phyloP scores from a whole-genome alignment of 2,797 vertebrate genomes.

The Salmo trutta region DNA sequence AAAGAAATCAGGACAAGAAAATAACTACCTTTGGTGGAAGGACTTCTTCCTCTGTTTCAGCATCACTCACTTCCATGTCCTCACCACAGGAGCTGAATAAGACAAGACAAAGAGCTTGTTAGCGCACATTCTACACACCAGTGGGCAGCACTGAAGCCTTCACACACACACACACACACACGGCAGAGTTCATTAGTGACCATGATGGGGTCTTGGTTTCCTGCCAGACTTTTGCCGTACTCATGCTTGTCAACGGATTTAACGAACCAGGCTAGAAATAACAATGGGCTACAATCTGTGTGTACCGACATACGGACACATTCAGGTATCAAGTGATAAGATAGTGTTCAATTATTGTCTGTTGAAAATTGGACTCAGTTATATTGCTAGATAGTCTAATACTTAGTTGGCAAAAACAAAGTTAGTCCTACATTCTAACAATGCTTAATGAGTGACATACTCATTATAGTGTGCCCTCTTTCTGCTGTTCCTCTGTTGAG shows the following conservation, averaged over 20 bases:
- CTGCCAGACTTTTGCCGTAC: constrained; percentile 45
- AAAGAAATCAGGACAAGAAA: not conserved
- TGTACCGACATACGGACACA: not conserved
- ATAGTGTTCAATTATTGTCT: not conserved
- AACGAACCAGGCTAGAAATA: constrained; percentile 46
- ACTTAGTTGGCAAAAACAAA: not conserved
- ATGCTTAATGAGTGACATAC: constrained; percentile 68
- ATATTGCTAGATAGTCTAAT: not conserved
- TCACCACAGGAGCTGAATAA: constrained; percentile 88
- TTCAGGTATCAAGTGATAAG: not conserved
- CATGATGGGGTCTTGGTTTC: constrained; percentile 55
- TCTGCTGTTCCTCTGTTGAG: constrained; percentile 84
- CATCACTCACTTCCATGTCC: constrained; percentile 94
- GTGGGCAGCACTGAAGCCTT: constrained; percentile 55
- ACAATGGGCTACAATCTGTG: constrained; percentile 33
- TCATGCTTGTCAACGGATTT: constrained; percentile 51
- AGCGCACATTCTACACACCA: constrained; percentile 51
- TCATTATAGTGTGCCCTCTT: constrained; percentile 94
- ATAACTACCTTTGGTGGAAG: constrained; percentile 87
- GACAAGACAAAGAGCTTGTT: not conserved
- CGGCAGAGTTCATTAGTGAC: constrained; percentile 58
- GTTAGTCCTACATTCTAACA: not conserved
- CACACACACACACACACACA: constrained; percentile 57
- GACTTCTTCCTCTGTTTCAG: constrained; percentile 83
- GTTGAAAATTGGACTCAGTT: not conserved